Base-by-base conservation (phyloP, 2,113 vertebrate species). In the Oxyruncus cristatus region DNA sequence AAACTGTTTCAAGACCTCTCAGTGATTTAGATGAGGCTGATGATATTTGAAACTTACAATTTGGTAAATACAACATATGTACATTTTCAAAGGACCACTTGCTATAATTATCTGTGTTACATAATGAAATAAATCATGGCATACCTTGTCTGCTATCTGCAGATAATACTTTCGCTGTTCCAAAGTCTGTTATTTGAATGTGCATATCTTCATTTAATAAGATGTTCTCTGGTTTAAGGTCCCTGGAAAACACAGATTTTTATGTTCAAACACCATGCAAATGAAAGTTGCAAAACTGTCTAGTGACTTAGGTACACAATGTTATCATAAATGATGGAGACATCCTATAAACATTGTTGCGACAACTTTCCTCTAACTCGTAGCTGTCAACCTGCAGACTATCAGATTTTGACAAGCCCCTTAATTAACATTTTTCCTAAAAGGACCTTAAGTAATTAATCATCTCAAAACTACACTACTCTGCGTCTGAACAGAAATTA, bases 121-220 rank as follows among this genome's bases (percentile, higher is more conserved):
- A n/a, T 15, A 13, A 44, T 14, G 21, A 91, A 47, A 35, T 42
- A 74, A 91, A 53, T 32, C 55, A 67, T 15, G 28, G 77, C 95
- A 50, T 84, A 98, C 99, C 99, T 99, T 99, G 99, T 94, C 98
- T 99, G 96, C 98, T 99, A 83, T 99, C 99, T 65, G 99, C 99
- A 41, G 99, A 98, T 94, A 99, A 97, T 89, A 99, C 98, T 98
- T 99, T 99, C 67, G 99, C 99, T 80, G 99, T 99, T 95, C 99
- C 99, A 62, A 99, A 99, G 97, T 99, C 99, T 96, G 99, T 99
- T 97, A 99, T 99, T 97, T 99, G 99, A 97, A 99, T 99, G 97
- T 99, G 99, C 99, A 99, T 99, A 37, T 99, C 99, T 98, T 99
- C 99, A 88, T 98, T 99, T 97, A 99, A 98, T 96, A 99, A 98